phyloP scores from a whole-genome alignment of 2,113 vertebrate species.

The Ictalurus furcatus region DNA sequence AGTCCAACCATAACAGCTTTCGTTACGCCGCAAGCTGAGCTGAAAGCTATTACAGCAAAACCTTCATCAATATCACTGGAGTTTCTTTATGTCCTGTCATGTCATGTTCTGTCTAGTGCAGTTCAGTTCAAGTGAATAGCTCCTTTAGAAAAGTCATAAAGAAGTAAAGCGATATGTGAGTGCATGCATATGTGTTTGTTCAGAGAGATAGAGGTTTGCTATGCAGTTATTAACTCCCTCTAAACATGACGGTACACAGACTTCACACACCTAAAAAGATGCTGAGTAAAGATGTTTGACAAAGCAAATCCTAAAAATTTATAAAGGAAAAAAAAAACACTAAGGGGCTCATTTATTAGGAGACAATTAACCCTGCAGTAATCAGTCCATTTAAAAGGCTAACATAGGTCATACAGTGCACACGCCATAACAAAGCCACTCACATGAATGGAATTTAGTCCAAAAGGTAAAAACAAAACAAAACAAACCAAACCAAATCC shows the following conservation, averaged over 20 bases:
- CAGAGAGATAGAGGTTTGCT: conserved; percentile 17
- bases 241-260: background rate
- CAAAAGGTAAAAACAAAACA: background rate
- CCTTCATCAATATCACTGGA: conserved; percentile 21
- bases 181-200: background rate
- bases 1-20: conserved; percentile 16
- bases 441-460: background rate
- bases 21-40: conserved; percentile 9
- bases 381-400: background rate
- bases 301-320: conserved; percentile 14
- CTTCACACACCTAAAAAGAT: background rate
- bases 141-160: conserved; percentile 1
- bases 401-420: background rate
- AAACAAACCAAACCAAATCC: background rate
- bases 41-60: conserved; percentile 11
- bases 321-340: background rate
- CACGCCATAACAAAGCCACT: background rate
- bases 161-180: conserved; percentile 27
- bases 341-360: background rate
- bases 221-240: background rate
- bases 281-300: conserved; percentile 8
- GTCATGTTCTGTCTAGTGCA: conserved; percentile 5
- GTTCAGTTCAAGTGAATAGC: background rate
- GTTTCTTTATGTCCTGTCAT: conserved; percentile 15
- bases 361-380: background rate